Conservation (phyloP, 2,888 invertebrate genomes). For the Brenthis ino region DNA sequence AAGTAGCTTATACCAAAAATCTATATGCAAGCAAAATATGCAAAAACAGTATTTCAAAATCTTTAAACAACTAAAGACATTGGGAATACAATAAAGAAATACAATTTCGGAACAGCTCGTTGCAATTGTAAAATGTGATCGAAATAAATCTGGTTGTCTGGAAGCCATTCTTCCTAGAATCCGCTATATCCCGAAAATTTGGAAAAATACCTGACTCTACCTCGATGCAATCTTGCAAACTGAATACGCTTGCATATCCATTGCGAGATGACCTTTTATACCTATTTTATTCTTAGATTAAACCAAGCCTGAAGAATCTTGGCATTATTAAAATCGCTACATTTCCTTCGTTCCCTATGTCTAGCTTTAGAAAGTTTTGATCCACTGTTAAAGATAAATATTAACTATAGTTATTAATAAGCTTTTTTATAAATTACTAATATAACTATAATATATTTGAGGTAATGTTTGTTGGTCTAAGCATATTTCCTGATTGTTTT, state of each 20-base stretch:
- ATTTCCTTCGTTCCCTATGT: conserved; percentile 2
- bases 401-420: background rate
- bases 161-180: conserved; percentile 35
- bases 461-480: too few species aligned
- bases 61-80: background rate
- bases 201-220: conserved; percentile 36
- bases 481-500: too few species aligned
- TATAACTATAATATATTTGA: too few species aligned
- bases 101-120: conserved; percentile 34
- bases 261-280: conserved; percentile 24
- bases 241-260: conserved; percentile 33
- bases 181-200: conserved; percentile 37
- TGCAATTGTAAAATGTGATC: conserved; percentile 38
- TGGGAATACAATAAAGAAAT: conserved; percentile 33
- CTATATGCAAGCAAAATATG: too few species aligned
- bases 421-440: background rate
- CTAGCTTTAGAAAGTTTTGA: background rate
- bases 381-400: too few species aligned
- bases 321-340: conserved; percentile 19
- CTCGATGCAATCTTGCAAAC: conserved; percentile 34
- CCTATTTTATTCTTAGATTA: conserved; percentile 23
- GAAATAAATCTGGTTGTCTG: conserved; percentile 41
- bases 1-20: too few species aligned
- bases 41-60: too few species aligned
- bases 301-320: conserved; percentile 25